Evolutionary conservation across 2,797 vertebrate genomes (phyloP), one percentile per base, ranked within the genome.

Genomic region (Microctenopoma steveboyesi): DNA sequence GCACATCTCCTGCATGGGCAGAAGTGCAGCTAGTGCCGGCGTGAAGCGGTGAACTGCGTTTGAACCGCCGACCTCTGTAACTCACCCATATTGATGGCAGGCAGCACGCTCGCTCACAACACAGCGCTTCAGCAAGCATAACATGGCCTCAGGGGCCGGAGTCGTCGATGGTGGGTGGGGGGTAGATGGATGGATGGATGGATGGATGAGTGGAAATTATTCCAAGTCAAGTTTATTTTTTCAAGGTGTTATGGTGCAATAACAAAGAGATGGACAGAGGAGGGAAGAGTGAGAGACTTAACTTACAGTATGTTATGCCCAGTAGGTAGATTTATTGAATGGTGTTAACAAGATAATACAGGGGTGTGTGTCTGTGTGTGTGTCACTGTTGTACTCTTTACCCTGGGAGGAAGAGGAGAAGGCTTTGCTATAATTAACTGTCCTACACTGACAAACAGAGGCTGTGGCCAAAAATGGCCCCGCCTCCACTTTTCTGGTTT

Each of bases 11-110:
- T 58, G 64, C 69, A 56, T 15, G 50, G 48, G 43, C 42, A 28
- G 76, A 65, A 83, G 74, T 76, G 13, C 82, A 57, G 87, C 40
- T 4, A 56, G 84, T 35, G 78, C 56, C 46, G 35, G 77, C 63
- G 73, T 80, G 79, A 76, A 28, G 84, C 81, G 68, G 81, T 94
- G 93, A 93, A 91, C 92, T 91, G 87, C 83, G 47, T 90, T 93
- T 95, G 92, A 95, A 94, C 93, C 71, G 11, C 27, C 74, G 91
- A 93, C 93, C 92, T 94, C 87, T 92, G 92, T 92, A 93, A 92
- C 89, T 91, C 94, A 93, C 91, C 91, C 91, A 82, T 94, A 93
- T 93, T 93, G 93, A 94, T 89, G 89, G 88, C 76, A 79, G 83
- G 75, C 83, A 83, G 79, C 49, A 45, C 81, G 53, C 79, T 78